These are phyloP conservation scores for Tyto alba DNA, from an alignment of 2,113 vertebrate genomes.

Conservation along the genomic window DNA sequence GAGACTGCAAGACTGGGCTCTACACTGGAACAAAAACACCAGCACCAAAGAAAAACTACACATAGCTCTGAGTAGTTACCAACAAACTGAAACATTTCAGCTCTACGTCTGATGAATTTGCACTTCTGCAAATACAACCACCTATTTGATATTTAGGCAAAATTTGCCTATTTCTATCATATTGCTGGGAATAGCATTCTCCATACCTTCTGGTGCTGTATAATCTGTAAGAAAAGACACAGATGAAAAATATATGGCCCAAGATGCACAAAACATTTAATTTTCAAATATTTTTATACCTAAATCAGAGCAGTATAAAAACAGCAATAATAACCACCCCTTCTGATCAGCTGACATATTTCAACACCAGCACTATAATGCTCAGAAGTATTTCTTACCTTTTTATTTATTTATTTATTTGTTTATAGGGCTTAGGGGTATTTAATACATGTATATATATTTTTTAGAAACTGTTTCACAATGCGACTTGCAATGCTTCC, in stretches of 20 bases:
- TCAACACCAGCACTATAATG: neutral
- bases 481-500: neutral
- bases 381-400: neutral
- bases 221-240: neutral
- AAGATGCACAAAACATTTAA: neutral
- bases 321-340: neutral
- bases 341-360: neutral
- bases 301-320: neutral
- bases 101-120: neutral
- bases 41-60: neutral
- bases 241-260: neutral
- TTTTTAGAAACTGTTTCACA: neutral
- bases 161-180: neutral
- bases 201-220: neutral
- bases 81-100: neutral
- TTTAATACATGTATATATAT: neutral
- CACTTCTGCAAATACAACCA: neutral
- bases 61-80: neutral
- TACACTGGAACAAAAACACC: neutral
- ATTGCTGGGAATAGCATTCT: neutral
- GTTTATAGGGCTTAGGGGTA: neutral
- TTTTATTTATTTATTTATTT: too few species aligned
- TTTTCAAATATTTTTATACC: neutral
- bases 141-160: neutral
- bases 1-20: neutral